Percentiles rank a stretch among this genome's conserved stretches.
Conservation (phyloP, 2,797 vertebrate species). For the Pipistrellus pygmaeus region DNA sequence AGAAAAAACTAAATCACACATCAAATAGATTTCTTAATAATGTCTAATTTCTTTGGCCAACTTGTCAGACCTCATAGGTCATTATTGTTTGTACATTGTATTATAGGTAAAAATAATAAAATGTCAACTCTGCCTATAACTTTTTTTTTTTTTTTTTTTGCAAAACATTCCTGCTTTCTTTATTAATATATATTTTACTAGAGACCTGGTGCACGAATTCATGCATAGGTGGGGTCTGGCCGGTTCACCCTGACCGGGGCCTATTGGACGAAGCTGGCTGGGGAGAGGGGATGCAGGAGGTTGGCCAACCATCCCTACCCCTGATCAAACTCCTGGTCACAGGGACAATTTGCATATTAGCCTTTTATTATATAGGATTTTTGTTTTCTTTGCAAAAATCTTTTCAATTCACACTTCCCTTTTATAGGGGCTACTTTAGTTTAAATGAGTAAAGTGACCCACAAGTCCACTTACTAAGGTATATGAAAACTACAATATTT, state of each 20-base stretch:
- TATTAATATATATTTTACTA: background rate
- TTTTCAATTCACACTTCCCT: constrained; percentile 6
- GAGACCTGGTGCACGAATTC: no score
- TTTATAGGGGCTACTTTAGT: background rate
- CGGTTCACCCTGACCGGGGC: no score
- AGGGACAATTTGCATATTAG: no score
- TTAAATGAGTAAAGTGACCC: background rate
- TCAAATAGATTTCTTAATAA: background rate
- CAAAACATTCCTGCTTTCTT: background rate
- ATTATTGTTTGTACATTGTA: background rate
- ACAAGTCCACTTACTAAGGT: background rate
- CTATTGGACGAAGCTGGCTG: no score
- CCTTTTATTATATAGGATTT: background rate
- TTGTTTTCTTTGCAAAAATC: background rate
- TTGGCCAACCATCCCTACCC: no score
- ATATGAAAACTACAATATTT: background rate
- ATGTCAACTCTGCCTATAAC: background rate
- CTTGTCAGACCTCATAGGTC: background rate
- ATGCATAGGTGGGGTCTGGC: no score
- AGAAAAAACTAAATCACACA: constrained; percentile 41
- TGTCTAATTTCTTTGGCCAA: background rate
- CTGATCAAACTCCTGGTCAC: no score
- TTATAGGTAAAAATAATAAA: constrained; percentile 4
- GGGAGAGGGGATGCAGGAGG: no score
- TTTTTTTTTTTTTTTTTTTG: background rate